These are phyloP conservation scores for Caenorhabditis wallacei DNA, from an alignment of 2,888 invertebrate genomes.

Conservation along the genomic window DNA sequence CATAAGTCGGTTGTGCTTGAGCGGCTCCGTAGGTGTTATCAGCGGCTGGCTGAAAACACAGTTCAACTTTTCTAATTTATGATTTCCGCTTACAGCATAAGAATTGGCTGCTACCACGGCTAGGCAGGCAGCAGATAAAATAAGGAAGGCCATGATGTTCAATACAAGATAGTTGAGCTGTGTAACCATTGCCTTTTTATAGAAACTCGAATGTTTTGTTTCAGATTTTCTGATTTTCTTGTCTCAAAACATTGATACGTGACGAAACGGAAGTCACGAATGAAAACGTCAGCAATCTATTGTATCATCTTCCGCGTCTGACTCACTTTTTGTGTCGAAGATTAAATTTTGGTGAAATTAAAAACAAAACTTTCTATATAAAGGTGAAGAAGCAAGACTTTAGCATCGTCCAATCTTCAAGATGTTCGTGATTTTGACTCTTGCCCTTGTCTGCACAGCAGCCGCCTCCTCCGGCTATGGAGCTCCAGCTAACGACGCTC, in stretches of 20 bases:
- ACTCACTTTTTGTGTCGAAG: constrained; percentile 17
- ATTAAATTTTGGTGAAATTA: constrained; percentile 26
- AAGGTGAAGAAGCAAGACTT: not conserved
- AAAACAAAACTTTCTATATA: constrained; percentile 36
- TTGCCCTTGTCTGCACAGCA: constrained; percentile 31
- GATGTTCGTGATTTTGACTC: constrained; percentile 25
- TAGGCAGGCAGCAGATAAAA: constrained; percentile 11
- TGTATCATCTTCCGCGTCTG: constrained; percentile 11
- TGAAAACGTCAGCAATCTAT: not conserved
- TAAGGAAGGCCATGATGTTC: constrained; percentile 43
- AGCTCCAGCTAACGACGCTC: not conserved
- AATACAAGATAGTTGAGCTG: constrained; percentile 18
- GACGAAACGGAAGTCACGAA: not conserved
- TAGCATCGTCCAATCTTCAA: constrained; percentile 15
- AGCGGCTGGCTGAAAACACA: constrained; percentile 6
- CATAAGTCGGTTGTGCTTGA: not conserved
- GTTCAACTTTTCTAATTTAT: not conserved
- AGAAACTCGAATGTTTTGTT: not conserved
- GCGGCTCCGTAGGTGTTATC: not conserved
- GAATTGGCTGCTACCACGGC: constrained; percentile 37
- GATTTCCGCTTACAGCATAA: constrained; percentile 13
- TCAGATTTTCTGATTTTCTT: not conserved
- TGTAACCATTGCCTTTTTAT: constrained; percentile 16
- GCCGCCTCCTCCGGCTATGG: constrained; percentile 34
- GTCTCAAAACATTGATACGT: constrained; percentile 32